phyloP scores from a whole-genome alignment of 35 echinoderm and acorn worm genomes.

The Ophiothrix spiculata region DNA sequence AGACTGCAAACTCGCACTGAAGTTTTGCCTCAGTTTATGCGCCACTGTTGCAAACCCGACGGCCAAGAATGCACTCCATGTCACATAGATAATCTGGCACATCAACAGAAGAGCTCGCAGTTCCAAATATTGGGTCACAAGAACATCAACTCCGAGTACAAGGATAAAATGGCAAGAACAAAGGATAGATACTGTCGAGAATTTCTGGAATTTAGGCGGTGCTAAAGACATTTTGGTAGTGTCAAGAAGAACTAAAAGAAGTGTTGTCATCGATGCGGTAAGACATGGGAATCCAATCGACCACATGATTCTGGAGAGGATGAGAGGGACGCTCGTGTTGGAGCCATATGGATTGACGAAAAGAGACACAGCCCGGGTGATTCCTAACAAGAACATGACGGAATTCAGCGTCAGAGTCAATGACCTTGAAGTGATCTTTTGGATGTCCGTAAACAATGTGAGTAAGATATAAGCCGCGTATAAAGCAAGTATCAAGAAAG shows the following conservation, averaged over 20 bases:
- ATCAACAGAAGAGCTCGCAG: slow-evolving; percentile 60
- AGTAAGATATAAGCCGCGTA: slow-evolving; percentile 40
- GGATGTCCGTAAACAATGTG: slow-evolving; percentile 8
- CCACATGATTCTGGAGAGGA: slow-evolving; percentile 81
- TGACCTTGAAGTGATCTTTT: slow-evolving; percentile 8
- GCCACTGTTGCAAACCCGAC: slow-evolving; percentile 69
- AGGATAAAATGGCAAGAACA: slow-evolving; percentile 60
- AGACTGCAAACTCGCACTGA: slow-evolving; percentile 46
- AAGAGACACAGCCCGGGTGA: slow-evolving; percentile 60
- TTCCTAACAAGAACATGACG: slow-evolving; percentile 52
- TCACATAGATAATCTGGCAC: slow-evolving; percentile 75
- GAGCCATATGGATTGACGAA: slow-evolving; percentile 80
- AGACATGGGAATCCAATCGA: slow-evolving; percentile 85
- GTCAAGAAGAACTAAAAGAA: slow-evolving; percentile 76
- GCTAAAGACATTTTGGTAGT: slow-evolving; percentile 90
- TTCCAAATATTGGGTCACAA: slow-evolving; percentile 52
- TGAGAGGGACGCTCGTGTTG: slow-evolving; percentile 26
- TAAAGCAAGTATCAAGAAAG: slow-evolving; percentile 33
- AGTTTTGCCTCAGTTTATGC: slow-evolving; percentile 64
- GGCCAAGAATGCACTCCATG: slow-evolving; percentile 67
- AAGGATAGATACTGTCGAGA: slow-evolving; percentile 40
- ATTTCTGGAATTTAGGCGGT: slow-evolving; percentile 83
- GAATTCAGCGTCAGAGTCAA: slow-evolving; percentile 61
- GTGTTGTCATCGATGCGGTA: slow-evolving; percentile 65
- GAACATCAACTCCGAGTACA: slow-evolving; percentile 66